Evolutionary conservation across 2,797 vertebrate species (phyloP).

Genomic region (Hydrolagus colliei): DNA sequence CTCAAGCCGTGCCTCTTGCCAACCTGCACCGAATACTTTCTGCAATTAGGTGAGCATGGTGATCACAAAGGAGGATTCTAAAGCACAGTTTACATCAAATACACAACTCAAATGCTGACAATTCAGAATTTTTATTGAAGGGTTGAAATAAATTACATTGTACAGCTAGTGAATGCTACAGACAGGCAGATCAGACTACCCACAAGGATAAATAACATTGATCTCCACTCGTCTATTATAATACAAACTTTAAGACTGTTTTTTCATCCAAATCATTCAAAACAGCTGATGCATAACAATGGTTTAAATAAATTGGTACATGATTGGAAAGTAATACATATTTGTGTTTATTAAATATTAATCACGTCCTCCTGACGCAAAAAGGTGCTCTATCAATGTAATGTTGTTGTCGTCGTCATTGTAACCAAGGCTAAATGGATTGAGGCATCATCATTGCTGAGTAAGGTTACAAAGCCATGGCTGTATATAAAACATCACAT

Average conservation of each 20-base stretch:
- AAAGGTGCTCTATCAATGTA: too few species aligned
- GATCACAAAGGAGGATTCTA: too few species aligned
- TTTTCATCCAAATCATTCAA: not conserved
- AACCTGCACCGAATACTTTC: too few species aligned
- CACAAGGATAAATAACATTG: not conserved
- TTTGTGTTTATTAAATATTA: not conserved
- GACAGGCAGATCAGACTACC: not conserved
- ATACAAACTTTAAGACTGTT: not conserved
- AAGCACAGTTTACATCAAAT: too few species aligned
- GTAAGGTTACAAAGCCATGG: not conserved
- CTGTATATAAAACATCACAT: not conserved
- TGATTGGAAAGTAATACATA: not conserved
- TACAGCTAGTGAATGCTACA: too few species aligned
- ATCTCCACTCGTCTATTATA: too few species aligned
- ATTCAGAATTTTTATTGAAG: not conserved
- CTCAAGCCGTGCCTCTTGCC: too few species aligned
- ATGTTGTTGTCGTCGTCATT: too few species aligned
- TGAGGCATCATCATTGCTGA: not conserved
- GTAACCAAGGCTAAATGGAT: too few species aligned
- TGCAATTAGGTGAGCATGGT: too few species aligned
- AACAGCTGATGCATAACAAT: not conserved
- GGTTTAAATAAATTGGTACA: not conserved
- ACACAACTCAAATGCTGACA: not conserved
- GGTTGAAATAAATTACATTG: conserved; percentile 16
- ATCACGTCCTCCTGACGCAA: too few species aligned